Evolutionary conservation across 2,888 invertebrate species (phyloP), one percentile per base, ranked within the genome.

Genomic region (Lycophotia porphyrea): DNA sequence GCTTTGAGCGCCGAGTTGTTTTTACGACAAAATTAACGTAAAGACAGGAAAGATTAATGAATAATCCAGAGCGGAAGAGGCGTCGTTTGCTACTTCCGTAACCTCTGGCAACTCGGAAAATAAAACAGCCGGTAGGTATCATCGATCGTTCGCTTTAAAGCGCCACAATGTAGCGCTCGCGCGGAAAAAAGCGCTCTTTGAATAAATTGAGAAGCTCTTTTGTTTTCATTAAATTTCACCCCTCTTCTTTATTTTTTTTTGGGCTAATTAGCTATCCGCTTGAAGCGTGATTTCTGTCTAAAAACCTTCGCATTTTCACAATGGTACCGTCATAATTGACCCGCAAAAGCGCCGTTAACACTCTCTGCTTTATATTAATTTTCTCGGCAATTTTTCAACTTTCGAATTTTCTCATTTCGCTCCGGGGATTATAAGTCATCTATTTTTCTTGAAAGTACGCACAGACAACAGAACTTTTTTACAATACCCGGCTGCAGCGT

Each of bases 351-450:
- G 68, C 70, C 74, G 65, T 83, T 83, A 85, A 83, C 87, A 83
- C 87, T 74, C 65, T 71, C 73, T 42, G 47, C 67, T 80, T 82
- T 74, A 78, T 82, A 82, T 76, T 75, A 86, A 86, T 80, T 75
- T 70, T 55, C 42, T 69, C 71, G 58, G 66, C 58, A 81, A 85
- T 70, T 83, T 86, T 81, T 75, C 81, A 83, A 81, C 79, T 86
- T 81, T 74, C 71, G 47, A 84, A 81, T 81, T 81, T 78, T 78
- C 76, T 80, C 84, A 66, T 85, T 81, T 78, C 78, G 81, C 79
- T 81, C 80, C 66, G 70, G 79, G 80, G 84, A 85, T 88, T 85
- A 76, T 85, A 84, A 76, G 78, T 82, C 81, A 81, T 82, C 66
- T 71, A 78, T 82, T 85, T 74, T 84, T 86, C 68, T 66, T 73